Base-by-base conservation (phyloP, 1,140 invertebrate species). In the Neuroterus valhalla region DNA sequence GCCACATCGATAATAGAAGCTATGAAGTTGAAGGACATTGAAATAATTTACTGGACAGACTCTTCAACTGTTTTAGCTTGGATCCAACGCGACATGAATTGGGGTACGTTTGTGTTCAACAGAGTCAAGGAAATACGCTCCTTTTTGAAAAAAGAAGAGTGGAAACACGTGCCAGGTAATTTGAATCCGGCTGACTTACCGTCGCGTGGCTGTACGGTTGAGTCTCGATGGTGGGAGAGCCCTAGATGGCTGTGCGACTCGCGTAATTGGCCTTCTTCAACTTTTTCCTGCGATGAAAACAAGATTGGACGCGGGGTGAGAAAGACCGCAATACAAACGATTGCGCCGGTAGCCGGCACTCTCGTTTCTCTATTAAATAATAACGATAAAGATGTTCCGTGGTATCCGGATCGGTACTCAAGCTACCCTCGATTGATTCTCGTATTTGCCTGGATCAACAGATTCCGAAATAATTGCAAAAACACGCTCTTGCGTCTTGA, bases 211-310 rank as follows among this genome's bases (percentile, higher is more conserved):
- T 86, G 81, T 72, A 70, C 48, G 1, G 75, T 79, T 0, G 75
- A 82, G 55, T 77, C 76, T 2, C 68, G 74, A 76, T 83, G 84
- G 86, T 86, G 80, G 79, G 71, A 84, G 75, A 85, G 85, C 10
- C 86, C 86, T 0, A 3, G 26, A 1, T 88, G 86, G 86, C 62
- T 88, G 12, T 44, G 72, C 12, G n/a, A 70, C 31, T 6, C 48
- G 17, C 50, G 74, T 5, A 8, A 73, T 2, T 88, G 83, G 86
- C 82, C 86, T 1, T 4, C 14, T 11, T 11, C 21, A 21, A 10
- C 0, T 12, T 19, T 55, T 14, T 11, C 21, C 15, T 55, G 14
- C 23, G 11, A 12, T 14, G 19, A 55, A 26, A 12, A 55, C 0
- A 14, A 55, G 10, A 23, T 55, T 1, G 23, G 10, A 2, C 21